phyloP scores from a whole-genome alignment of 1,140 invertebrate genomes.

The Wasmannia auropunctata region DNA sequence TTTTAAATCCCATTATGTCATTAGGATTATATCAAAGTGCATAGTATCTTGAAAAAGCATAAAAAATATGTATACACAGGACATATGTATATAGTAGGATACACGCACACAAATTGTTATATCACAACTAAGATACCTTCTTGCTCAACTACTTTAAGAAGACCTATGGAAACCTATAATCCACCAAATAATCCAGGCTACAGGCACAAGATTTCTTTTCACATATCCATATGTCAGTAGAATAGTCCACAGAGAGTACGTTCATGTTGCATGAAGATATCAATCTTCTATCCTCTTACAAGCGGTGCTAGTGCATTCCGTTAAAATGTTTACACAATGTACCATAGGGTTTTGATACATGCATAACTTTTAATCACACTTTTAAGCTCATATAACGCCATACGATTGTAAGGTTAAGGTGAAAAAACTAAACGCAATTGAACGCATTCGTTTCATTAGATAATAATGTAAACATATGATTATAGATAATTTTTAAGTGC shows the following conservation, averaged over 20 bases:
- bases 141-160: constrained; percentile 63
- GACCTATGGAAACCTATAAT: constrained; percentile 50
- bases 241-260: constrained; percentile 23
- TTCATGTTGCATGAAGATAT: constrained; percentile 22
- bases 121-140: constrained; percentile 51
- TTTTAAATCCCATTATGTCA: background rate
- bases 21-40: background rate
- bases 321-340: constrained; percentile 51
- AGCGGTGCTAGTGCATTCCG: constrained; percentile 51
- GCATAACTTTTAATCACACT: constrained; percentile 52
- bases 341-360: background rate
- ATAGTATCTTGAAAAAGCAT: background rate
- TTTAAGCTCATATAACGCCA: constrained; percentile 11
- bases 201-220: constrained; percentile 5
- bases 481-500: background rate
- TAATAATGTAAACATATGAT: background rate
- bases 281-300: constrained; percentile 42
- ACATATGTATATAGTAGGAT: background rate
- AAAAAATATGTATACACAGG: background rate
- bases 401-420: constrained; percentile 52
- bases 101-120: background rate
- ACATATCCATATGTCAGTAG: constrained; percentile 22
- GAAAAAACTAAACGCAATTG: constrained; percentile 38
- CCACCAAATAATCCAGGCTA: constrained; percentile 10
- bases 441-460: constrained; percentile 38